A percentile compares a stretch with the other conserved stretches of the same genome.
phyloP scores from a whole-genome alignment of 2,888 invertebrate genomes.

The Hypercompe scribonia region DNA sequence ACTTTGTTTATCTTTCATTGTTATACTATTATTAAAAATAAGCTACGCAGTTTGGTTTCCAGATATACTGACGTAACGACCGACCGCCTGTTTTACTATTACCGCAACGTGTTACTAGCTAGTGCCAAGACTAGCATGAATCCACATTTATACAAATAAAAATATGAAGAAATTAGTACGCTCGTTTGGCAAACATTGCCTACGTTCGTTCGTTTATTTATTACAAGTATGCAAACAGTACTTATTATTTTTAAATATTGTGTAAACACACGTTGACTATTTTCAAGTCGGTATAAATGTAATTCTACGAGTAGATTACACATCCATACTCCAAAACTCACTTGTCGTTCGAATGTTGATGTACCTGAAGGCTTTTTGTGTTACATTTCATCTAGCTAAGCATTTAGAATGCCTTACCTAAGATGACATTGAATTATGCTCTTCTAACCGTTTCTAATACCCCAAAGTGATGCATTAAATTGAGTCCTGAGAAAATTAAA shows the following conservation, averaged over 20 bases:
- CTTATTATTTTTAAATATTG: background rate
- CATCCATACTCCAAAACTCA: too few species aligned
- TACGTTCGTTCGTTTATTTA: background rate
- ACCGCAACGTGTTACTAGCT: background rate
- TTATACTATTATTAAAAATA: background rate
- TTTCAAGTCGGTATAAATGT: too few species aligned
- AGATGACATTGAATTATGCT: too few species aligned
- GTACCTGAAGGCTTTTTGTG: too few species aligned
- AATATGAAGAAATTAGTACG: background rate
- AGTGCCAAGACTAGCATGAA: slow-evolving; percentile 5
- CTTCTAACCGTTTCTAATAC: too few species aligned
- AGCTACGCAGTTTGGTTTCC: background rate
- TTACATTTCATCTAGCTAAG: too few species aligned
- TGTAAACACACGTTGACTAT: too few species aligned
- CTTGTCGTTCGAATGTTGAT: too few species aligned
- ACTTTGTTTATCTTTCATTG: background rate
- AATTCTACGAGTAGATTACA: too few species aligned
- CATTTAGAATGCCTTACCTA: too few species aligned
- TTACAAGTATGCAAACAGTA: background rate
- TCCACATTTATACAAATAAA: background rate
- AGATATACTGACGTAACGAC: background rate
- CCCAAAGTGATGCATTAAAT: too few species aligned
- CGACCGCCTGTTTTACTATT: background rate
- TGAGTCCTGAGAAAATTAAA: too few species aligned
- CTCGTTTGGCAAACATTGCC: background rate